Percentiles rank a stretch among this genome's conserved stretches.
These are phyloP conservation scores for Campylomormyrus tamandua DNA, from an alignment of 2,113 vertebrate genomes.

Conservation along the genomic window DNA sequence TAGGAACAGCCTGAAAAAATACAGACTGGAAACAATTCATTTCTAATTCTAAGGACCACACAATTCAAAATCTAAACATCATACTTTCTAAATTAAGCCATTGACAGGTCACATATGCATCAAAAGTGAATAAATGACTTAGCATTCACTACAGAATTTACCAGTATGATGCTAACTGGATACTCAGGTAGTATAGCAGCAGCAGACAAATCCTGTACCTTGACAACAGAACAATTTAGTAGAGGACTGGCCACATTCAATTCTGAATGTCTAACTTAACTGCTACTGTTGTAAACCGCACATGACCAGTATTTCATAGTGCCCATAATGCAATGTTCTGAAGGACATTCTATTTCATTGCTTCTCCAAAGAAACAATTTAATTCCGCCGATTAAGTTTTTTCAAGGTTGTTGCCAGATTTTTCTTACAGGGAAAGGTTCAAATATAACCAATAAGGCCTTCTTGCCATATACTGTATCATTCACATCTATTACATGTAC, in stretches of 20 bases:
- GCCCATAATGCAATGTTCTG: not conserved
- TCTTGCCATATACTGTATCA: not conserved
- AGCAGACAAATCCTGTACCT: not conserved
- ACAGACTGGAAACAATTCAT: not conserved
- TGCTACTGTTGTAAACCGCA: not conserved
- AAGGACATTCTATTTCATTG: not conserved
- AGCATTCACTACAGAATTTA: not conserved
- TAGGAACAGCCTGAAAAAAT: not conserved
- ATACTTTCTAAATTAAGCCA: not conserved
- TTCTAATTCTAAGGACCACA: not conserved
- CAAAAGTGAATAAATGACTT: not conserved
- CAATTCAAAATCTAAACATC: not conserved
- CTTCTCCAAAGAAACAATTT: not conserved
- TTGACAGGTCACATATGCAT: not conserved
- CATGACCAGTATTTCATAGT: not conserved
- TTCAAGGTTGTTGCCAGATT: not conserved
- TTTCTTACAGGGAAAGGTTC: not conserved
- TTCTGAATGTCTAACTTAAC: slow-evolving; percentile 26
- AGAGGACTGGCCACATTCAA: not conserved
- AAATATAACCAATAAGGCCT: not conserved
- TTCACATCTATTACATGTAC: not conserved
- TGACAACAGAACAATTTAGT: slow-evolving; percentile 10
- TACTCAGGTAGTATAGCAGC: not conserved
- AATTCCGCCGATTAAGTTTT: not conserved
- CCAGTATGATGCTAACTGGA: not conserved